Percentiles rank a stretch among this genome's conserved stretches.
Conservation (phyloP, 2,888 invertebrate genomes). For the Anarsia innoxiella region DNA sequence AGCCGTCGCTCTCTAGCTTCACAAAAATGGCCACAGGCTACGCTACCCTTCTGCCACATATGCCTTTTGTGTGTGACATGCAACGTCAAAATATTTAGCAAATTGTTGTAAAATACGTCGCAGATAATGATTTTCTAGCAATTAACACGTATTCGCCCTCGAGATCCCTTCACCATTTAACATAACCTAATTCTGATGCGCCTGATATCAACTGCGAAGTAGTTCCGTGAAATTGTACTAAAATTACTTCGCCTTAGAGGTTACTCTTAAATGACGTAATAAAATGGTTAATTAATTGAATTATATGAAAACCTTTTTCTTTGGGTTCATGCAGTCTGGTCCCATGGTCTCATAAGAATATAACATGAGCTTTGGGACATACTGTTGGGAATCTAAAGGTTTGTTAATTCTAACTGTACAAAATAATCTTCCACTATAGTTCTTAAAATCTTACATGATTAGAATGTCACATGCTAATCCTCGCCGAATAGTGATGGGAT, state of each 20-base stretch:
- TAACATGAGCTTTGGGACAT: too few species aligned
- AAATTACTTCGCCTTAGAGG: slow-evolving; percentile 9
- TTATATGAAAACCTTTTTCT: too few species aligned
- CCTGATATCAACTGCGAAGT: slow-evolving; percentile 8
- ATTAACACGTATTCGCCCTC: neutral
- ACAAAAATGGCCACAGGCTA: slow-evolving; percentile 65
- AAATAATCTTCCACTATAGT: too few species aligned
- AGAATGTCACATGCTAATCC: too few species aligned
- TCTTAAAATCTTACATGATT: too few species aligned
- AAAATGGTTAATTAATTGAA: slow-evolving; percentile 20
- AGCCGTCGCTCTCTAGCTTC: slow-evolving; percentile 43
- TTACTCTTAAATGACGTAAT: slow-evolving; percentile 32
- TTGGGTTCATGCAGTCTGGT: too few species aligned
- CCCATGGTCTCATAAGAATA: too few species aligned
- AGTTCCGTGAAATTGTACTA: slow-evolving; percentile 4
- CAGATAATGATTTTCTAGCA: slow-evolving; percentile 26
- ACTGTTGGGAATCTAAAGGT: too few species aligned
- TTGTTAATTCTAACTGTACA: too few species aligned
- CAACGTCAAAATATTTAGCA: slow-evolving; percentile 55
- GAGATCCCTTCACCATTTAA: slow-evolving; percentile 3
- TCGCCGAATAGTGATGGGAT: too few species aligned
- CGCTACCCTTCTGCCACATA: slow-evolving; percentile 65
- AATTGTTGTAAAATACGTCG: slow-evolving; percentile 50
- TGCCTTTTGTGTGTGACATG: slow-evolving; percentile 63
- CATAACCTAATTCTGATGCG: slow-evolving; percentile 9